Percentiles rank a stretch among this genome's conserved stretches.
Evolutionary conservation across 2,797 vertebrate species (phyloP).

Genomic region (Chaenodraco wilsoni): DNA sequence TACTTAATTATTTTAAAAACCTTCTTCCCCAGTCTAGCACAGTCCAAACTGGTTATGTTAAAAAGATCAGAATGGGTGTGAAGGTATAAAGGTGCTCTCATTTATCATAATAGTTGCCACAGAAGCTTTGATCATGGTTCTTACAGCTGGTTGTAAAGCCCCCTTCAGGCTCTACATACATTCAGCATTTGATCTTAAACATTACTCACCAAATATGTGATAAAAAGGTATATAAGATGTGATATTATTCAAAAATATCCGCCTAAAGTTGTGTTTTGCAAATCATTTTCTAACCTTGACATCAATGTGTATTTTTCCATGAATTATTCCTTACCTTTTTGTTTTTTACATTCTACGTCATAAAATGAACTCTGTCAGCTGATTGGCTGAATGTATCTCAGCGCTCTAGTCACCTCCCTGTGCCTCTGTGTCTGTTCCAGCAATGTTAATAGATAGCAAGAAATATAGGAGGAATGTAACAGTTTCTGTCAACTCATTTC

Average conservation of each 20-base stretch:
- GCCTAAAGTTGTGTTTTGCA: background rate
- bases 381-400: conserved; percentile 60
- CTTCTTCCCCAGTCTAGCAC: conserved; percentile 1
- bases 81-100: background rate
- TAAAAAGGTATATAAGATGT: background rate
- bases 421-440: conserved; percentile 55
- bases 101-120: conserved; percentile 9
- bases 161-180: conserved; percentile 7
- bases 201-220: conserved; percentile 18
- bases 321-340: background rate
- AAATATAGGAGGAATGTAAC: conserved; percentile 21
- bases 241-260: background rate
- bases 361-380: conserved; percentile 15
- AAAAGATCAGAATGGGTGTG: background rate
- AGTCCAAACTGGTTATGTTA: background rate
- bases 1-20: background rate
- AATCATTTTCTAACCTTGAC: background rate
- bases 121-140: conserved; percentile 20
- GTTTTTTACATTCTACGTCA: conserved; percentile 7
- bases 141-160: background rate
- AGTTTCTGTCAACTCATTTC: conserved; percentile 5
- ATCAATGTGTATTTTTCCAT: background rate
- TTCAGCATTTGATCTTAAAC: conserved; percentile 7
- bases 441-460: conserved; percentile 10
- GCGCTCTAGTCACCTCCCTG: conserved; percentile 51